Conservation (phyloP, 1,140 invertebrate genomes). For the Anagrus nilaparvatae region DNA sequence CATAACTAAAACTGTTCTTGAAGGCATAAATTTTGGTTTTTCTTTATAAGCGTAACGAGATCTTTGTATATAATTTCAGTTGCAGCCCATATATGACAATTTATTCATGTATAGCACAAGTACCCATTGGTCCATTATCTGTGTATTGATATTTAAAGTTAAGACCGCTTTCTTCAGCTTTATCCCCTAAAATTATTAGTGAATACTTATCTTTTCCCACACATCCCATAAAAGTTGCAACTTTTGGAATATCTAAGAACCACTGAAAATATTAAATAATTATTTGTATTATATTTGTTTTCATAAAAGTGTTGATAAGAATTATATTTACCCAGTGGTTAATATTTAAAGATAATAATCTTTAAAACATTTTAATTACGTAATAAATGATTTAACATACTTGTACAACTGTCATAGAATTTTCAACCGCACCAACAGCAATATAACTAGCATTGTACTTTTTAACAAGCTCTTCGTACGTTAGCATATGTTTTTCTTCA, state of each 20-base stretch:
- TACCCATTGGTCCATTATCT: conserved; percentile 72
- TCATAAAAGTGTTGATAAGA: not conserved
- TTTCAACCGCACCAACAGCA: conserved; percentile 93
- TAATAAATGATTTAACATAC: no score
- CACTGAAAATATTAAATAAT: conserved; percentile 47
- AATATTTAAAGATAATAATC: no score
- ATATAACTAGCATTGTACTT: conserved; percentile 77
- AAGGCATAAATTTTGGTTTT: conserved; percentile 39
- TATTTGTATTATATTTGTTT: not conserved
- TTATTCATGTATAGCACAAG: conserved; percentile 79
- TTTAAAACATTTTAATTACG: no score
- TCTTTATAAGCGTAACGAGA: conserved; percentile 77
- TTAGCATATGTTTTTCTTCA: conserved; percentile 74
- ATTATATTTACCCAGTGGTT: conserved; percentile 3
- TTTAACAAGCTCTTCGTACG: conserved; percentile 72
- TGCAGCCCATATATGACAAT: conserved; percentile 83
- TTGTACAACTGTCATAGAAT: conserved; percentile 84
- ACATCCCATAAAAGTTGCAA: conserved; percentile 85
- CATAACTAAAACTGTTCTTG: no score
- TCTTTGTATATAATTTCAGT: conserved; percentile 72
- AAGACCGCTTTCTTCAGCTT: conserved; percentile 74
- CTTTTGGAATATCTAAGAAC: conserved; percentile 72
- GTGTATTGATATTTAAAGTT: conserved; percentile 78
- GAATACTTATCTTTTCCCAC: conserved; percentile 89
- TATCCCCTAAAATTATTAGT: conserved; percentile 71